Evolutionary conservation across 2,113 vertebrate species (phyloP), one percentile per base, ranked within the genome.

Genomic region (Siniperca chuatsi): DNA sequence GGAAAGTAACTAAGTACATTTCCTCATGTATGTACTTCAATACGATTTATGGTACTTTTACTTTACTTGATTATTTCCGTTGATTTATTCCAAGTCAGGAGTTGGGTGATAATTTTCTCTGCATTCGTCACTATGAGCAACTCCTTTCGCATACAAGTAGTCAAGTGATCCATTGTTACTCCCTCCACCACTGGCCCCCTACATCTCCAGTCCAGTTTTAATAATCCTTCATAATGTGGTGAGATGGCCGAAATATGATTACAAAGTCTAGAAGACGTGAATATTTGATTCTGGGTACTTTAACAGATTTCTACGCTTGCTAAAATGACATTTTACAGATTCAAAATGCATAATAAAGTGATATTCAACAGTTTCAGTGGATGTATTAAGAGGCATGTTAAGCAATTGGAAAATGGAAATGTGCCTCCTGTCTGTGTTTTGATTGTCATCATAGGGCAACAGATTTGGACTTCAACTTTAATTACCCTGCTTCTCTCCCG

Each of bases 371-470:
- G n/a, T 18, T 69, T 64, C 44, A 42, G 52, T 65, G 46, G 6
- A 55, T 81, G 37, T 54, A 40, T 20, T 10, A 29, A 68, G 57
- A 66, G 40, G 3, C 55, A 58, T 1, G 7, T 71, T 58, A 16
- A 85, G 35, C 40, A 68, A 11, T 33, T 82, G 8, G 3, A 29
- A 87, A 83, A 70, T 66, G 33, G 37, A 83, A 72, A 80, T 67
- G 44, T 25, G 46, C 11, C 33, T 66, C 44, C 35, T 64, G 18
- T 48, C 54, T 62, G 21, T 75, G 10, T 60, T 83, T 80, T 58
- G 50, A 70, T 64, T 77, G 46, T 67, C 20, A 4, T 68, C 71
- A 66, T 25, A 44, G 52, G 10, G 61, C 65, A 66, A n/a, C 48
- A 75, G 44, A 76, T 48, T 57, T 79, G 69, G 54, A 52, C 82